Percentiles rank a stretch among this genome's conserved stretches.
phyloP scores from a whole-genome alignment of 2,888 invertebrate genomes.

The Pseudanteris insignis region DNA sequence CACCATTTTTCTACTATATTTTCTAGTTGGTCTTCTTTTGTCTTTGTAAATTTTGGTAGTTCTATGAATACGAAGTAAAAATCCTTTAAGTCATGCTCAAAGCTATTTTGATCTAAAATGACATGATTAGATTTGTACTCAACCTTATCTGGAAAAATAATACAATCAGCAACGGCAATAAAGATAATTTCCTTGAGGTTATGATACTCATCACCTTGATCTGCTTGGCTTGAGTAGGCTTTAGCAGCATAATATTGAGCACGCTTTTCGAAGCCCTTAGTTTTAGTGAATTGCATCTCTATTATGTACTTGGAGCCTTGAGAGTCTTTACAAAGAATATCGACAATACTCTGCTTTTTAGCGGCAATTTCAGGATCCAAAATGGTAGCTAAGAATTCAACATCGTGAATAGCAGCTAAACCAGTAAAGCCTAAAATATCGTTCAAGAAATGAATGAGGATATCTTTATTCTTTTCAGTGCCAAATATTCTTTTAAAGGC shows the following conservation, averaged over 20 bases:
- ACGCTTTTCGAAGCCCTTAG: constrained; percentile 47
- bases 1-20: constrained; percentile 49
- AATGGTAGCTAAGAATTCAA: constrained; percentile 47
- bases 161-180: constrained; percentile 50
- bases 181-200: constrained; percentile 52
- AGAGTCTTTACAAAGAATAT: constrained; percentile 14
- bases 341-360: constrained; percentile 45
- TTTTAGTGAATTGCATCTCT: constrained; percentile 50
- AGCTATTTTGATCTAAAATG: constrained; percentile 44
- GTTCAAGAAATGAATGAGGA: constrained; percentile 43
- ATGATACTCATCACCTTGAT: constrained; percentile 39
- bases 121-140: constrained; percentile 43
- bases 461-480: constrained; percentile 44
- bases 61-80: constrained; percentile 8
- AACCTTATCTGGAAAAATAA: constrained; percentile 50
- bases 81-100: constrained; percentile 7
- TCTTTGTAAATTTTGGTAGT: constrained; percentile 7
- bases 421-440: constrained; percentile 48
- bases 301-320: constrained; percentile 14
- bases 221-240: constrained; percentile 51
- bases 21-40: constrained; percentile 5
- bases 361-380: constrained; percentile 48
- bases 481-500: constrained; percentile 37
- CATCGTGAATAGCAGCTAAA: constrained; percentile 48
- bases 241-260: constrained; percentile 51